These are phyloP conservation scores for Epirrita christyi DNA, from an alignment of 2,888 invertebrate genomes.

Conservation along the genomic window DNA sequence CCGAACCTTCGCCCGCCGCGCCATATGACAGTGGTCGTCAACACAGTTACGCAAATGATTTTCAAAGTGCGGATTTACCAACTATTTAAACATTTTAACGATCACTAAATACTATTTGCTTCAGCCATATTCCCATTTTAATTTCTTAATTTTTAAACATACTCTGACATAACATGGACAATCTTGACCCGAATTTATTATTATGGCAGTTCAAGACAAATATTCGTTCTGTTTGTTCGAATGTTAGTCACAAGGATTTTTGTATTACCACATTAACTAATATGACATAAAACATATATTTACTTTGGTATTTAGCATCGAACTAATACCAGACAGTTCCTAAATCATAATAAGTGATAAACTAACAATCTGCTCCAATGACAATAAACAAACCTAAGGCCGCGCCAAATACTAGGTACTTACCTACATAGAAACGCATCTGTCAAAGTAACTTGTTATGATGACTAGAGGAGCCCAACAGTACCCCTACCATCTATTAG, in stretches of 20 bases:
- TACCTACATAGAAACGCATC: too few relatives aligned
- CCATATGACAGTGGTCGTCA: too few relatives aligned
- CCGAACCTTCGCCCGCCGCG: too few relatives aligned
- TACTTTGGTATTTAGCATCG: neutral
- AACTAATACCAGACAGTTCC: too few relatives aligned
- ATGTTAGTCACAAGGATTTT: slow-evolving; percentile 16
- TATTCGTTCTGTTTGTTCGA: slow-evolving; percentile 14
- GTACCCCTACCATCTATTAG: too few relatives aligned
- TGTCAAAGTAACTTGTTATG: too few relatives aligned
- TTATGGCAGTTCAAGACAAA: slow-evolving; percentile 8
- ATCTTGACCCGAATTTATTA: slow-evolving; percentile 24
- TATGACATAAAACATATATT: neutral
- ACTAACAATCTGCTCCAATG: too few relatives aligned
- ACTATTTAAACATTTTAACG: neutral
- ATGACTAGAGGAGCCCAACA: too few relatives aligned
- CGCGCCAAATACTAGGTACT: too few relatives aligned
- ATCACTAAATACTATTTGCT: neutral
- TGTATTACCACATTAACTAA: neutral
- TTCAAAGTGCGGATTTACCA: neutral
- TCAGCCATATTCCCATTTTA: neutral
- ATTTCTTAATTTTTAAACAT: slow-evolving; percentile 9
- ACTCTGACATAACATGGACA: slow-evolving; percentile 2
- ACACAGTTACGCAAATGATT: neutral
- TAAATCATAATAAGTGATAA: too few relatives aligned
- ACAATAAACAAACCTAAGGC: too few relatives aligned